A percentile compares a stretch with the other conserved stretches of the same genome.
Evolutionary conservation across 1,140 invertebrate species (phyloP).

Genomic region (Trichoplusia ni): DNA sequence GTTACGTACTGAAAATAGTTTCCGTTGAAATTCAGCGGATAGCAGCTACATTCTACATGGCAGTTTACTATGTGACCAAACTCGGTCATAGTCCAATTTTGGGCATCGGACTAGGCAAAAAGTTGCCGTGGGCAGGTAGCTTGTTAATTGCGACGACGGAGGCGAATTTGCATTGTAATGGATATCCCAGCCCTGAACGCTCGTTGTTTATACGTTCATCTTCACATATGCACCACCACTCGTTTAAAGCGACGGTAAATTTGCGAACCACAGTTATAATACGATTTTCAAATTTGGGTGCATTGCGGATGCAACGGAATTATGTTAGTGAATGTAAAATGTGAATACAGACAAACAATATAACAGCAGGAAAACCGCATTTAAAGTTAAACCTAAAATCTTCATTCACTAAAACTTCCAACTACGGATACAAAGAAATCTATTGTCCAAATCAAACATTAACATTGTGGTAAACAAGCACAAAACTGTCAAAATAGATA

Average conservation of each 20-base stretch:
- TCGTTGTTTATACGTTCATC: conserved; percentile 55
- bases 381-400: background rate
- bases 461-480: background rate
- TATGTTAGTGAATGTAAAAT: background rate
- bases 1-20: conserved; percentile 14
- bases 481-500: conserved; percentile 18
- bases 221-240: conserved; percentile 44
- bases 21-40: conserved; percentile 10
- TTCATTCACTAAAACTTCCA: background rate
- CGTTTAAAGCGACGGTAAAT: conserved; percentile 41
- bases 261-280: conserved; percentile 38
- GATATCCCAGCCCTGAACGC: conserved; percentile 48
- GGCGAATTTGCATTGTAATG: conserved; percentile 74
- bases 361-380: background rate
- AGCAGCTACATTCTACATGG: conserved; percentile 1
- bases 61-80: conserved; percentile 45
- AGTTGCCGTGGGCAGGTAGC: conserved; percentile 64
- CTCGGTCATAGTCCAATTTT: conserved; percentile 55
- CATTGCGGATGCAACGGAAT: conserved; percentile 19
- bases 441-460: background rate
- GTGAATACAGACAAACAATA: too few relatives aligned
- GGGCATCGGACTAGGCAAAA: conserved; percentile 55
- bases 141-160: conserved; percentile 56
- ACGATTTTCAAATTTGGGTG: conserved; percentile 34
- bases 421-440: too few relatives aligned